Base-by-base conservation (phyloP, 1,140 invertebrate genomes). In the Pseudomyrmex concolor region DNA sequence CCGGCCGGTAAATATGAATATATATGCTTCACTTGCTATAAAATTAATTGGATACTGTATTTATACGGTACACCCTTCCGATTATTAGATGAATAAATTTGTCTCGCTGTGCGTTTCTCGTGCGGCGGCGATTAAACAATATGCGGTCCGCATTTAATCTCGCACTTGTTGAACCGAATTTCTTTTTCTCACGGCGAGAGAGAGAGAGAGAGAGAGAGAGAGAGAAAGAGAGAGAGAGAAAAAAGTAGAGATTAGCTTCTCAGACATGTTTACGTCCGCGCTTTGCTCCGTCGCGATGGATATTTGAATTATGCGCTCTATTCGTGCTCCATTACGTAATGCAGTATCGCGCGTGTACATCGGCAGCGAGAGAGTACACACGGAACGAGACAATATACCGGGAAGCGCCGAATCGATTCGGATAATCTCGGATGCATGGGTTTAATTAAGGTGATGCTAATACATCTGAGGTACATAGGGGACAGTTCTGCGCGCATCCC, bases 391-490 rank as follows among this genome's bases (percentile, higher is more conserved):
- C 34, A 64, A 48, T 25, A 15, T 12, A n/a, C 57, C 15, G 25
- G 51, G 50, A 55, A 43, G 34, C 60, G 12, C 8, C 19, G 66
- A 34, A 80, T 80, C 55, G 66, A 45, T 71, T 80, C 48, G 34
- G 57, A 50, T 64, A 70, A 81, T 66, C 70, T 72, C 17, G 54
- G 15, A 43, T 80, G 67, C 51, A 60, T 51, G 10, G 48, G 84
- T 63, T 87, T 87, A 87, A 87, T 87, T 85, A 87, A 85, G 48
- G 63, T 57, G 60, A 10, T 51, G 71, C 48, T 87, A 86, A 87
- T 87, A 67, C 72, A 76, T 66, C 71, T 17, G 67, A 25, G 48
- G 57, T 55, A 57, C 25, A n/a, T 55, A n/a, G 57, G 77, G 55
- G 86, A 87, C 74, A 59, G 15, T 48, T 48, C 25, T 45, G 45